Evolutionary conservation across 2,797 vertebrate genomes (phyloP), one percentile per base, ranked within the genome.

Genomic region (Carduelis carduelis): DNA sequence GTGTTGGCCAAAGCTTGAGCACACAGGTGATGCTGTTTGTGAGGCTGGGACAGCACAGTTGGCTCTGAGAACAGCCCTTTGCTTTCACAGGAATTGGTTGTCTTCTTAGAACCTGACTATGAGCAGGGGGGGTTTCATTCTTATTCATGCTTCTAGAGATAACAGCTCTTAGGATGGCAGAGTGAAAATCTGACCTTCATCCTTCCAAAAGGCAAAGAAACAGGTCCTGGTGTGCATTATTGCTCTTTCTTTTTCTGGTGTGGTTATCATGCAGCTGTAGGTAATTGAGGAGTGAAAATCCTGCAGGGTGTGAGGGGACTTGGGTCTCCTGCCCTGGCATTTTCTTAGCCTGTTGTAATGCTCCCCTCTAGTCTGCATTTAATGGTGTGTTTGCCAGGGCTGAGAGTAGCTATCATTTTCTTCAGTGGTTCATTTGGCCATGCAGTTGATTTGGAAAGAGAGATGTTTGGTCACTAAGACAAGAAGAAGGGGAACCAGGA

Each of bases 41-140:
- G 75, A 49, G 32, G 18, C 34, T 83, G 75, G 14, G 41, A 4
- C 56, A 82, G 32, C 80, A 27, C 76, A 81, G 47, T 2, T 81
- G 37, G 26, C 68, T 65, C 37, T 80, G n/a, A 44, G 39, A 52
- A 16, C 2, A 22, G 6, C 60, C 11, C 17, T 43, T 68, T n/a
- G 26, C 35, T 89, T 57, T 70, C 63, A 63, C 70, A 79, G 30
- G 20, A 65, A 43, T 27, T 23, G 8, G 6, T 23, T 74, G 57
- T 53, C 18, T 22, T 46, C 63, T 89, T 74, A 71, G 90, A 93
- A 44, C 66, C 66, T 37, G 22, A 43, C 41, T 21, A 5, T 8
- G 6, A 49, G 7, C 2, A 0, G 0, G 2, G 0, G 2, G 41
- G 20, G 6, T 37, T 90, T 34, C 7, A 1, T 30, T 80, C 64